Evolutionary conservation across 2,888 invertebrate species (phyloP).

Genomic region (Lissonota sp.): DNA sequence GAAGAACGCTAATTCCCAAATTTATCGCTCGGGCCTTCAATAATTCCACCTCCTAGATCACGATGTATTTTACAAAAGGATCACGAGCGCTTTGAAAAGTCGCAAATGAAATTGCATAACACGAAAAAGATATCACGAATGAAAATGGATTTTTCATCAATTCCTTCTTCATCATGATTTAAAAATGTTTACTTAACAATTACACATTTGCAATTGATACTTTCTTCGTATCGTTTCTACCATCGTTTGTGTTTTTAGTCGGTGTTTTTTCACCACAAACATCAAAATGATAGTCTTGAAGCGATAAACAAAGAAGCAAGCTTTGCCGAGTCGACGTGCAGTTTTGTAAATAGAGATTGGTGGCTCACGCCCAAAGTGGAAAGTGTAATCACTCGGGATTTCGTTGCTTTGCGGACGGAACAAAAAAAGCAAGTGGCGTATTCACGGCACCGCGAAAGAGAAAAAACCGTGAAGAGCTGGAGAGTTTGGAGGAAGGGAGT

Average conservation of each 20-base stretch:
- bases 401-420: constrained; percentile 4
- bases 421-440: constrained; percentile 38
- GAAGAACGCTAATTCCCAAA: constrained; percentile 33
- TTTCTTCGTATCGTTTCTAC: not conserved
- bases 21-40: constrained; percentile 39
- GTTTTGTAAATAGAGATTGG: constrained; percentile 11
- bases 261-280: too few relatives aligned
- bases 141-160: too few relatives aligned
- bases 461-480: not conserved
- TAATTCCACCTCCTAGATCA: constrained; percentile 25
- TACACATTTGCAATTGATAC: not conserved
- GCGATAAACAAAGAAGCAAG: constrained; percentile 24
- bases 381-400: constrained; percentile 57
- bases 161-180: too few relatives aligned
- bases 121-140: too few relatives aligned
- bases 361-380: constrained; percentile 37
- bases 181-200: too few relatives aligned
- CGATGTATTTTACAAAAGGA: constrained; percentile 14
- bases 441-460: constrained; percentile 21
- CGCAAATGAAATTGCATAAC: too few relatives aligned
- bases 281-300: constrained; percentile 17
- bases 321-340: not conserved
- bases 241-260: too few relatives aligned
- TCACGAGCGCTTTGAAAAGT: not conserved
- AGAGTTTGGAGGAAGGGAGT: not conserved